Evolutionary conservation across 2,888 invertebrate species (phyloP), one percentile per base, ranked within the genome.

Genomic region (Scaptomyza flava): DNA sequence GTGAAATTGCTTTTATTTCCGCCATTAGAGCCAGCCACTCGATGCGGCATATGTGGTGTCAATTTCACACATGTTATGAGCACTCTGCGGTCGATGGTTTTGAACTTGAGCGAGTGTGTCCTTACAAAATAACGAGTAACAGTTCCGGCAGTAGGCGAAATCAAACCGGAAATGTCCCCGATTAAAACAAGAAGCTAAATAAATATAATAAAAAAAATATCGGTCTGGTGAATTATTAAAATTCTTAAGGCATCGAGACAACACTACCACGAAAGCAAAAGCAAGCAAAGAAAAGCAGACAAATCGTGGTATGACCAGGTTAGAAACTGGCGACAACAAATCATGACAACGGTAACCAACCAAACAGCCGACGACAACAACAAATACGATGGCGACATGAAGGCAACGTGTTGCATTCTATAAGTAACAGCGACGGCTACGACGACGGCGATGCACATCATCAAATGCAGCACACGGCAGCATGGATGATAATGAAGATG

Each of bases 51-150:
- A 74, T 75, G 85, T 68, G 78, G 89, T 88, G 89, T 89, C 88
- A 80, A 89, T 89, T 89, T 90, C 90, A 90, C 90, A 87, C 89
- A 84, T 89, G 84, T 79, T 87, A 83, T 81, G 76, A 72, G 59
- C 60, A 70, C 76, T 84, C 60, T 82, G 77, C 67, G 87, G 84
- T 77, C 51, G 59, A 81, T 77, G 85, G 70, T 77, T 75, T 47
- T 60, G 51, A 51, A 74, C 62, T 60, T 56, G 58, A 12, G 20
- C 51, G 41, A 36, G 46, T 45, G 42, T 51, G 67, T 72, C 76
- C 81, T 76, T 72, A 56, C 58, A 72, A 8, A 17, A 17, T 17
- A 41, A 17, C 38, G 17, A 17, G 67, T 38, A 69, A 62, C 63
- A 65, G 80, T 80, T 83, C 83, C 83, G 83, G 76, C 60, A 23